phyloP scores from a whole-genome alignment of 1,140 invertebrate species.

The Drosophila erecta region DNA sequence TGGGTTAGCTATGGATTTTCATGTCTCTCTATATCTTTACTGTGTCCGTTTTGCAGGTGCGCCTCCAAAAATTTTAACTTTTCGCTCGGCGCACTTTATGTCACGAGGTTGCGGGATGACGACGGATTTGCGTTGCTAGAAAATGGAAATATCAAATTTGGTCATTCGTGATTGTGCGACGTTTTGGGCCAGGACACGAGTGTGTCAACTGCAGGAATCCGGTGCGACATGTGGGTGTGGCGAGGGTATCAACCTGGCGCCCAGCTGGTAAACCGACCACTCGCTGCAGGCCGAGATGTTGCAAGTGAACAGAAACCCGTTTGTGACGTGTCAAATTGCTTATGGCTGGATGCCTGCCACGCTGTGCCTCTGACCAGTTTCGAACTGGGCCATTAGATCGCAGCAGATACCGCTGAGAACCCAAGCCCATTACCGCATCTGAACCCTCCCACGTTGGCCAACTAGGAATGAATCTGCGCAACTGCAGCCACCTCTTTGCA shows the following conservation, averaged over 20 bases:
- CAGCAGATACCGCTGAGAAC: constrained; percentile 16
- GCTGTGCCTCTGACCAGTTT: constrained; percentile 37
- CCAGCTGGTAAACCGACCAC: constrained; percentile 36
- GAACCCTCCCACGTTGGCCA: constrained; percentile 24
- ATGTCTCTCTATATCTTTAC: constrained; percentile 13
- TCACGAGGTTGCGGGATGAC: constrained; percentile 12
- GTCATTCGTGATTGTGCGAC: constrained; percentile 44
- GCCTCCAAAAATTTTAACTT: constrained; percentile 30
- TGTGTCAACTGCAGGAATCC: constrained; percentile 23
- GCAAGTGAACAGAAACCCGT: constrained; percentile 68
- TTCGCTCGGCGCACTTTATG: constrained; percentile 70
- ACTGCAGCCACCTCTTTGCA: constrained; percentile 15
- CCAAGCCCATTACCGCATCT: neutral
- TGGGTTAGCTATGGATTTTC: constrained; percentile 39
- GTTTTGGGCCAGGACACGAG: constrained; percentile 44
- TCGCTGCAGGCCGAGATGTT: constrained; percentile 57
- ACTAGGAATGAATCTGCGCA: constrained; percentile 12
- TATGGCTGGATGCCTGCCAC: constrained; percentile 39
- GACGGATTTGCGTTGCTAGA: constrained; percentile 49
- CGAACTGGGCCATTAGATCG: constrained; percentile 24
- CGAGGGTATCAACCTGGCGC: constrained; percentile 28
- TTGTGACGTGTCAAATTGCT: constrained; percentile 70
- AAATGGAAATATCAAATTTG: constrained; percentile 51
- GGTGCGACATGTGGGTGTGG: neutral
- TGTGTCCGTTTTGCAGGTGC: constrained; percentile 29